A percentile compares a stretch with the other conserved stretches of the same genome.
These are phyloP conservation scores for Triplophysa tibetana DNA, from an alignment of 2,113 vertebrate genomes.

Conservation along the genomic window DNA sequence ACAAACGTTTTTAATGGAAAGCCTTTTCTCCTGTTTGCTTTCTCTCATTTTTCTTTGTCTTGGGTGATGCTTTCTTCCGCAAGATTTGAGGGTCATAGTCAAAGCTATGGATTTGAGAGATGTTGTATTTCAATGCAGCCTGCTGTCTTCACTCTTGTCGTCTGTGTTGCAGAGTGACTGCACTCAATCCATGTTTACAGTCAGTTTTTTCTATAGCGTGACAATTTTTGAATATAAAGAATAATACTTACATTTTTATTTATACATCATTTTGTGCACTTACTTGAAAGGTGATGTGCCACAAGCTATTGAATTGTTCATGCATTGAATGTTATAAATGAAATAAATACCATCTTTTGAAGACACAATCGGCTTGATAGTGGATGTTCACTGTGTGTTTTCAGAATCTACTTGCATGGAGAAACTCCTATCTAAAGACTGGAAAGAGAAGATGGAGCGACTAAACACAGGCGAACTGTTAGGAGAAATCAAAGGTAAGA, in stretches of 20 bases:
- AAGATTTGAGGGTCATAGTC: constrained; percentile 27
- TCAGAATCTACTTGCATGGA: constrained; percentile 96
- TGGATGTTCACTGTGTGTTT: constrained; percentile 35
- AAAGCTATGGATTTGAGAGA: constrained; percentile 19
- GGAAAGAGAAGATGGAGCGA: constrained; percentile 99
- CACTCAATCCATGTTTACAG: not conserved
- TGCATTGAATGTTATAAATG: not conserved
- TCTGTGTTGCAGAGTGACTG: not conserved
- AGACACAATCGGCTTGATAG: not conserved
- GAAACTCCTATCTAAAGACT: constrained; percentile 98
- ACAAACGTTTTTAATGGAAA: constrained; percentile 2
- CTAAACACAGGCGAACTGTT: constrained; percentile 94
- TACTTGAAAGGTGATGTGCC: not conserved
- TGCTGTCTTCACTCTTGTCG: not conserved
- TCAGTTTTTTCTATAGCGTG: not conserved
- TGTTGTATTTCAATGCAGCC: constrained; percentile 16
- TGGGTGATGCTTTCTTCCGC: constrained; percentile 17
- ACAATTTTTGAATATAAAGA: too few relatives aligned
- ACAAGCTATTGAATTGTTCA: not conserved
- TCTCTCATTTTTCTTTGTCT: constrained; percentile 8
- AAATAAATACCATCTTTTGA: not conserved
- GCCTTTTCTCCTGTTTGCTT: not conserved
- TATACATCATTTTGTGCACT: not conserved
- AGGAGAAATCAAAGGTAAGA: constrained; percentile 96
- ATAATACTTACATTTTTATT: not conserved